These are phyloP conservation scores for Drosophila pectinifera DNA, from an alignment of 1,140 invertebrate species.

Conservation along the genomic window DNA sequence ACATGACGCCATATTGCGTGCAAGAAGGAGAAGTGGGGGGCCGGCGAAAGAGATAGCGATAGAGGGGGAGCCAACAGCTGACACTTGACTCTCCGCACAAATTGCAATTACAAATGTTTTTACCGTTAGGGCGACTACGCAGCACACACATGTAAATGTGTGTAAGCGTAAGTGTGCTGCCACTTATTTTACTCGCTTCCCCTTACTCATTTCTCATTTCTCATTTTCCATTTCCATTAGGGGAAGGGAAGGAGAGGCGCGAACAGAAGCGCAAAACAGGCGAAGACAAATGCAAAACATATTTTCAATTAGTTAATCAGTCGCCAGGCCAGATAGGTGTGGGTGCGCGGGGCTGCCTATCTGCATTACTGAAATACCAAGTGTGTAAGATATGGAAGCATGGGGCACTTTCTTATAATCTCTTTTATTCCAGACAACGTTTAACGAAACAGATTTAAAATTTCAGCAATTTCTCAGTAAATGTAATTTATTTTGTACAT, in stretches of 20 bases:
- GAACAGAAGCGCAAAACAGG: constrained; percentile 24
- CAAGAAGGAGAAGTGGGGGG: not conserved
- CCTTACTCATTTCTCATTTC: constrained; percentile 6
- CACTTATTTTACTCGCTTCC: constrained; percentile 5
- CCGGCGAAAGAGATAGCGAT: not conserved
- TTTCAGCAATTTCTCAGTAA: too few species aligned
- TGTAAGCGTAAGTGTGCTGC: constrained; percentile 17
- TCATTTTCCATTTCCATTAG: constrained; percentile 42
- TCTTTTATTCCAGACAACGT: too few species aligned
- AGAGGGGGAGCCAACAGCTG: constrained; percentile 55
- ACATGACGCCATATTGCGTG: constrained; percentile 73
- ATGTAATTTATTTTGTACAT: too few species aligned
- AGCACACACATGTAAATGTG: constrained; percentile 8
- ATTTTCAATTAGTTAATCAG: constrained; percentile 55
- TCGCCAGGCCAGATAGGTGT: constrained; percentile 8
- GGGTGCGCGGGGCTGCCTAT: not conserved
- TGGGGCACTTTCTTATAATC: not conserved
- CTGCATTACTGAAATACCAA: constrained; percentile 1
- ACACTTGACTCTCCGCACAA: constrained; percentile 66
- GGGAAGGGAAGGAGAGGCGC: constrained; percentile 1
- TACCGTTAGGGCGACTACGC: constrained; percentile 42
- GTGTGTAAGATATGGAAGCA: constrained; percentile 14
- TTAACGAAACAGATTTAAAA: not conserved
- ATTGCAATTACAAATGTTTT: constrained; percentile 60
- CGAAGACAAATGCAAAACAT: constrained; percentile 42